Evolutionary conservation across 2,888 invertebrate genomes (phyloP), one percentile per base, ranked within the genome.

Genomic region (Deilephila porcellus): DNA sequence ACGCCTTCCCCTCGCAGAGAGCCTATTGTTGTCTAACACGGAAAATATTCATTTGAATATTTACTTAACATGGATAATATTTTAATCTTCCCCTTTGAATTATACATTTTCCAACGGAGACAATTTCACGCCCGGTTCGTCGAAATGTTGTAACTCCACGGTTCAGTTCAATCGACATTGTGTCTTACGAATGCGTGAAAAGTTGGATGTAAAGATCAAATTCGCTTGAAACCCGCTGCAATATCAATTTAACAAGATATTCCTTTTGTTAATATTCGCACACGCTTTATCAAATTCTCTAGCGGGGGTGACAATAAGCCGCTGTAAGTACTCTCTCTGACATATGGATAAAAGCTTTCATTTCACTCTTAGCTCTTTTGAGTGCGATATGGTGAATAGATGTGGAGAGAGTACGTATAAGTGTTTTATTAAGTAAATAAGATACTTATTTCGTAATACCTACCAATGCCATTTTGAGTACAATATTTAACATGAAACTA

Each of bases 21-120:
- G 84, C 89, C 86, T 88, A 93, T 94, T 93, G 94, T 95, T 94
- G 94, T 94, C 92, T 94, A 93, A 95, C 95, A 94, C 92, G 93
- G 94, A 93, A 95, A 95, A 95, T 95, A 95, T 95, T 95, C 94
- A 95, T 94, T 94, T 94, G 94, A 95, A 95, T 95, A 95, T 95
- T 95, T 95, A 95, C 95, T 95, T 94, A 95, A 95, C 95, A 94
- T 94, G 95, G 93, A 95, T 95, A 95, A 95, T 95, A 95, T 95
- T 95, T 95, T 95, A 95, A 95, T 95, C 95, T 95, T 93, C 95
- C 95, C 95, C 94, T 94, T 92, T 93, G 93, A 94, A 94, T 93
- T 94, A 94, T 92, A 94, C 94, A 93, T 93, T 94, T 94, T 94
- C 94, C 91, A 93, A 88, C 92, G 93, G 93, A 94, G 94, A 94